Percentiles rank a stretch among this genome's conserved stretches.
These are phyloP conservation scores for Galendromus occidentalis DNA, from an alignment of 1,140 invertebrate species.

Conservation along the genomic window DNA sequence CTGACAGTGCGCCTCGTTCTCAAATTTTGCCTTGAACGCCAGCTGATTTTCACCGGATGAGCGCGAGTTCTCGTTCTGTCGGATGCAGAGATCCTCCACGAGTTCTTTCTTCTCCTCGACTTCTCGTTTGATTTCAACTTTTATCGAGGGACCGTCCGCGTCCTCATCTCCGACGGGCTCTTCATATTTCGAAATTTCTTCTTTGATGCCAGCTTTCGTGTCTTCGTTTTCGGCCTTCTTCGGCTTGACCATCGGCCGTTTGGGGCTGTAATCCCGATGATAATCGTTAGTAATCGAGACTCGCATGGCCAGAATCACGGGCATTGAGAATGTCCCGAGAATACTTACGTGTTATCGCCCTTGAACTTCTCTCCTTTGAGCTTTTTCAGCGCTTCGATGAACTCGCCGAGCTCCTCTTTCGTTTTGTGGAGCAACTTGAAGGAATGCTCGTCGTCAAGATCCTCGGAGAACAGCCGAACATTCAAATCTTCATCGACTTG, in stretches of 20 bases:
- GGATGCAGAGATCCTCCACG: neutral
- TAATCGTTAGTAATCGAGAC: too few relatives aligned
- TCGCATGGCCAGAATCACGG: too few relatives aligned
- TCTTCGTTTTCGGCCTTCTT: too few relatives aligned
- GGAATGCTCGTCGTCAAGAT: slow-evolving; percentile 71
- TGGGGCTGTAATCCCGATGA: too few relatives aligned
- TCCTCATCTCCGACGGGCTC: neutral
- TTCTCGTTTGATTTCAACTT: neutral
- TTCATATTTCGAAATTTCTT: neutral
- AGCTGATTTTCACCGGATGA: neutral
- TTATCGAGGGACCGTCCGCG: too few relatives aligned
- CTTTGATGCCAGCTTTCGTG: too few relatives aligned
- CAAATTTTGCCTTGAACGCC: neutral
- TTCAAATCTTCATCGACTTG: slow-evolving; percentile 71
- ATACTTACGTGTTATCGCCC: neutral
- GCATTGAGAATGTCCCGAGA: too few relatives aligned
- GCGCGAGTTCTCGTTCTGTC: neutral
- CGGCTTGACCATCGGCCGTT: too few relatives aligned
- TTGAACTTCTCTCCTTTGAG: slow-evolving; percentile 32
- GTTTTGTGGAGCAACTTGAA: slow-evolving; percentile 70
- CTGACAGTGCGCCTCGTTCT: neutral
- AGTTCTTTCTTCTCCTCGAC: slow-evolving; percentile 13
- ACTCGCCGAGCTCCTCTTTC: slow-evolving; percentile 46
- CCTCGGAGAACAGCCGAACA: slow-evolving; percentile 74
- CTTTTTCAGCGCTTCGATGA: slow-evolving; percentile 46